These are phyloP conservation scores for Apamea epomidion DNA, from an alignment of 2,888 invertebrate genomes.

Conservation along the genomic window DNA sequence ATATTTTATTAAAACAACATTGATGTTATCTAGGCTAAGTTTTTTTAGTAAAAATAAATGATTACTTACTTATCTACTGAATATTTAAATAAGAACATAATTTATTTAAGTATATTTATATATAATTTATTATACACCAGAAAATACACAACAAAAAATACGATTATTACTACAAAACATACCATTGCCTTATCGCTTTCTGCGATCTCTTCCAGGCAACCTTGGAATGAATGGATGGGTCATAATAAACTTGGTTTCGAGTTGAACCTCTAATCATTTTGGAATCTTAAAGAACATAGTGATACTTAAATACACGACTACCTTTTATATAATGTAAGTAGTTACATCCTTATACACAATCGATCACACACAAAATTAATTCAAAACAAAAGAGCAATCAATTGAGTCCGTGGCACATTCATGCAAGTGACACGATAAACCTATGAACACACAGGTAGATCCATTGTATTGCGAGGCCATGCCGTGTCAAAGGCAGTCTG, in stretches of 20 bases:
- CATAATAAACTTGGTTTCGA: background rate
- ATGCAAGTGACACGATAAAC: conserved; percentile 63
- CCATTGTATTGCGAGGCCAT: conserved; percentile 52
- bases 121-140: no score
- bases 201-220: no score
- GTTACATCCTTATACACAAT: conserved; percentile 10
- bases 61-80: background rate
- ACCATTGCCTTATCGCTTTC: no score
- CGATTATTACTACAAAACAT: no score
- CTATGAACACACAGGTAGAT: conserved; percentile 51
- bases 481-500: conserved; percentile 54
- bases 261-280: background rate
- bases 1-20: background rate
- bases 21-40: background rate
- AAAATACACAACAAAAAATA: no score
- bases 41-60: background rate
- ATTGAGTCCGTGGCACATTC: conserved; percentile 44
- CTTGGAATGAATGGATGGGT: no score
- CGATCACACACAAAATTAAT: conserved; percentile 44
- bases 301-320: background rate
- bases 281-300: background rate
- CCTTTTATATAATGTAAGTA: background rate
- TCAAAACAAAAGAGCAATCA: conserved; percentile 59
- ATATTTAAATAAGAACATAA: background rate
- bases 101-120: no score